Evolutionary conservation across 2,797 vertebrate species (phyloP).

Genomic region (Loriculus beryllinus): DNA sequence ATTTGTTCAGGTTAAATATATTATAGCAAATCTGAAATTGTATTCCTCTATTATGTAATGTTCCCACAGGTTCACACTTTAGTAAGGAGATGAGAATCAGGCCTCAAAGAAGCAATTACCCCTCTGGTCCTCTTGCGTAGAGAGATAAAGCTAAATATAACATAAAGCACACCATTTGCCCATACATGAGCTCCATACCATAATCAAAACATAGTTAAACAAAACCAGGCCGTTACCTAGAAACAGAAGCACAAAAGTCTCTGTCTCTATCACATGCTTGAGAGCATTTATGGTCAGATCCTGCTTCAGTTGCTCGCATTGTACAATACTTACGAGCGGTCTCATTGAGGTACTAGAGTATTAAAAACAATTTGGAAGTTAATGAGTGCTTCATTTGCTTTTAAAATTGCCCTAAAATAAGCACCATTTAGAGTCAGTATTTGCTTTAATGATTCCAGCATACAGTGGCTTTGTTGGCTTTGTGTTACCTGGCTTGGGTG

Average conservation of each 20-base stretch:
- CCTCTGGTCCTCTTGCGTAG: background rate
- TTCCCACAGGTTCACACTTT: conserved; percentile 16
- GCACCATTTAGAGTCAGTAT: background rate
- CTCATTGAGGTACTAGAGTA: background rate
- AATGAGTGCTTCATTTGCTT: background rate
- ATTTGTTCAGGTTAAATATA: conserved; percentile 17
- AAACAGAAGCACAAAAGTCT: conserved; percentile 58
- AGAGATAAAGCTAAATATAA: conserved; percentile 54
- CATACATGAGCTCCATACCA: conserved; percentile 65
- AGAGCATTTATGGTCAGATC: background rate
- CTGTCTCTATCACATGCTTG: conserved; percentile 18
- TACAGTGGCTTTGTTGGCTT: background rate
- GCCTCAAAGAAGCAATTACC: conserved; percentile 26
- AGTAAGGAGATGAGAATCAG: background rate
- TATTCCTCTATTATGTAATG: background rate
- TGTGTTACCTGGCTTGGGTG: background rate
- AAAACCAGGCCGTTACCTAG: conserved; percentile 68
- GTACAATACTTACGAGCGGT: background rate
- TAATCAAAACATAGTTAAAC: conserved; percentile 70
- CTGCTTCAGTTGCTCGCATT: background rate
- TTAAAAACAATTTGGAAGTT: background rate
- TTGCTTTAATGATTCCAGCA: background rate
- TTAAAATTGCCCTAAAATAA: background rate
- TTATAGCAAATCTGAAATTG: background rate
- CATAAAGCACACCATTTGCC: conserved; percentile 41